phyloP scores from a whole-genome alignment of 2,113 vertebrate species.

The Brachypodius melanocephalos region DNA sequence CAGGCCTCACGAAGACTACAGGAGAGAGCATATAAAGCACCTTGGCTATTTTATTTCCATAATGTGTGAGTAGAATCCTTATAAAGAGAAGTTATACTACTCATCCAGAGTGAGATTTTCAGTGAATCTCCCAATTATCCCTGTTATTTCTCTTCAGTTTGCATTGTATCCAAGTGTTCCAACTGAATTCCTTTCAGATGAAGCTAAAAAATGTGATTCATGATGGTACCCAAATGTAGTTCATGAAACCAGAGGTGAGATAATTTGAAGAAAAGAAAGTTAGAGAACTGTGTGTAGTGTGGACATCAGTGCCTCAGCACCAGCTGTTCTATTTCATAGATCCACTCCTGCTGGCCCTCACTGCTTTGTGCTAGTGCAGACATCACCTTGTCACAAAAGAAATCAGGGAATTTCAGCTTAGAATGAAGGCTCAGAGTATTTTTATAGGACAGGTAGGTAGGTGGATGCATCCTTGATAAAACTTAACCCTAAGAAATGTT shows the following conservation, averaged over 20 bases:
- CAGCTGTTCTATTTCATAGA: neutral
- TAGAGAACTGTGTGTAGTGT: neutral
- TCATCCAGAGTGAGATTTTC: neutral
- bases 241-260: neutral
- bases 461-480: accelerated
- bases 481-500: neutral
- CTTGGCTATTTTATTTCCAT: neutral
- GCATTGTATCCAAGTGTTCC: neutral
- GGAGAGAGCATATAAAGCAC: neutral
- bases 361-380: neutral
- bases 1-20: neutral
- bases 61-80: neutral
- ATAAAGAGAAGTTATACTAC: neutral
- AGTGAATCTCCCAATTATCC: neutral
- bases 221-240: neutral
- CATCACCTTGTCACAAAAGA: neutral
- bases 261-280: neutral
- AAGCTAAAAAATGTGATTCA: neutral
- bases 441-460: neutral
- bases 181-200: neutral
- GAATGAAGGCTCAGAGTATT: neutral
- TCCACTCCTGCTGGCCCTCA: neutral
- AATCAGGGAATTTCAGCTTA: neutral
- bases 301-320: neutral
- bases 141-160: neutral